Evolutionary conservation across 2,888 invertebrate genomes (phyloP).

Genomic region (Cerceris ruficornis): DNA sequence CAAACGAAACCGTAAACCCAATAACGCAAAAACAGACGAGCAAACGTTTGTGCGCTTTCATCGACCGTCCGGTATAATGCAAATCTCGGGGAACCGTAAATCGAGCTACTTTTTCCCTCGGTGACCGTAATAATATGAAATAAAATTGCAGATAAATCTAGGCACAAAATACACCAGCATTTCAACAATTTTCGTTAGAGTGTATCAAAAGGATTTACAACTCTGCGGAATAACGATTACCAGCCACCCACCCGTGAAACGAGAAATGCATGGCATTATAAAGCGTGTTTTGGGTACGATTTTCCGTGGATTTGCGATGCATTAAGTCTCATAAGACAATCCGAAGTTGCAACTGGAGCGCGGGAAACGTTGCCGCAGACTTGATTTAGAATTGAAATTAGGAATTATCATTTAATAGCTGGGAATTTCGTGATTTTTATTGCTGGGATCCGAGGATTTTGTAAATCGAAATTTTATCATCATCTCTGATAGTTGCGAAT

Average conservation of each 20-base stretch:
- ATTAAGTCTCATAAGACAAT: slow-evolving; percentile 22
- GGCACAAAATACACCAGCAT: background rate
- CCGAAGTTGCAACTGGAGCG: slow-evolving; percentile 18
- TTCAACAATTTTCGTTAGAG: slow-evolving; percentile 17
- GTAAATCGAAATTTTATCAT: no score
- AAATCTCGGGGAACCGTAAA: no score
- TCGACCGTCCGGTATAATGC: no score
- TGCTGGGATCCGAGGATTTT: no score
- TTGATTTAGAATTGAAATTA: slow-evolving; percentile 8
- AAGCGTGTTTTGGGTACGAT: slow-evolving; percentile 39
- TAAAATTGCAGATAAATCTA: no score
- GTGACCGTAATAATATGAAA: no score
- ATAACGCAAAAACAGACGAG: no score
- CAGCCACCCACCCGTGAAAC: slow-evolving; percentile 38
- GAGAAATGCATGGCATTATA: slow-evolving; percentile 17
- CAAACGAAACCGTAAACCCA: no score
- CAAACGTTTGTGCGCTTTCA: no score
- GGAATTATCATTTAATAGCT: background rate
- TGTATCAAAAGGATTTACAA: slow-evolving; percentile 36
- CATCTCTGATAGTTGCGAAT: no score
- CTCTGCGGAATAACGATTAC: slow-evolving; percentile 44
- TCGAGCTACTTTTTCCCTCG: no score
- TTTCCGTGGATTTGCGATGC: slow-evolving; percentile 30
- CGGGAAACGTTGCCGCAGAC: background rate
- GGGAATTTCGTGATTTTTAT: background rate